Base-by-base conservation (phyloP, 2,797 vertebrate genomes). In the Eulemur coronatus region DNA sequence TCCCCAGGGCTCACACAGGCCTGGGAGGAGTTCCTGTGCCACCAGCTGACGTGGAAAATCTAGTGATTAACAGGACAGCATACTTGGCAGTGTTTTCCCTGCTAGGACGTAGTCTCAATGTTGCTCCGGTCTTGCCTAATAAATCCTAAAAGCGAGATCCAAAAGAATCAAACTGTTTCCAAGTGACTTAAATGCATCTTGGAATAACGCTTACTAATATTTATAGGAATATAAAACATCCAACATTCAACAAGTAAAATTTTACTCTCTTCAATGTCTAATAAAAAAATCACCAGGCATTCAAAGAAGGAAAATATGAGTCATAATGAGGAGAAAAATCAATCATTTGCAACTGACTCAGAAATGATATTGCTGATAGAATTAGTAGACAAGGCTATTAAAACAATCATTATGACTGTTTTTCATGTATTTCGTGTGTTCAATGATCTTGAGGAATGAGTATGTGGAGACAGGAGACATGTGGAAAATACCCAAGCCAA, bases 191-290 rank as follows among this genome's bases (percentile, higher is more conserved):
- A 52, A n/a, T 30, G 13, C 4, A 75, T 57, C 2, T 65, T 9
- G 81, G 73, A 91, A 67, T 91, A 75, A 82, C 22, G 43, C 33
- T 87, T 84, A 85, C 73, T 65, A 57, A 50, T 91, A 73, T 91
- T 94, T 67, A 85, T 89, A 2, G 43, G 84, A 67, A 75, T 59
- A 30, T 57, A 92, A 95, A 95, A 75, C 72, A 82, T 26, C 24
- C 30, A 28, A 50, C 52, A 88, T 28, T 75, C 50, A 92, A 80
- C 35, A 96, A 46, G 30, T 75, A 70, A 73, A 87, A 87, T 41
- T 75, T 75, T 50, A 79, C 22, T 63, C 24, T 88, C 70, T 95
- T 65, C 33, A 69, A 2, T 3, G 70, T 89, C 52, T 84, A 84
- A 75, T 84, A 90, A 87, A 86, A 86, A 59, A 52, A 17, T 70